Base-by-base conservation (phyloP, 2,113 vertebrate genomes). In the Xerus inauris region DNA sequence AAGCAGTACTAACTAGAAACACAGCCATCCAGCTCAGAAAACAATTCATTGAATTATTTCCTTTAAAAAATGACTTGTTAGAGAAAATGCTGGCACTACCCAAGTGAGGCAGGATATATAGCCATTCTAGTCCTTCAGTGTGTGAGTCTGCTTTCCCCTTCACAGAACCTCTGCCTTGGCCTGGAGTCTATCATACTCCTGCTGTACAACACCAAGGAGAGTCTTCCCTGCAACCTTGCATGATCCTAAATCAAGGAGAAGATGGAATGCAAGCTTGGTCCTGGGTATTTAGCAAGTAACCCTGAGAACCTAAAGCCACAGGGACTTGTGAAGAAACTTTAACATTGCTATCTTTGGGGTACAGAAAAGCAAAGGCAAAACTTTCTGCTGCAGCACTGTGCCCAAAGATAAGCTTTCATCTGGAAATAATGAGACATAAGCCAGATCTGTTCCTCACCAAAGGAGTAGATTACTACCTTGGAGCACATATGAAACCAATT, bases 341-440 rank as follows among this genome's bases (percentile, higher is more conserved):
- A 97, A 38, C 0, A 0, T 59, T 0, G 0, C 73, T 95, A 96
- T 90, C 93, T 94, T 35, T 73, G 22, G 57, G 22, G 79, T 77
- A 2, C 1, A 91, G 80, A 82, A 91, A 93, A 91, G 32, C 45
- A 89, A 90, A 84, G 24, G 47, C 17, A 88, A 69, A 87, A 5
- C 17, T 57, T 83, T 86, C 38, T 87, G 67, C 24, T 86, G 54
- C 67, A 97, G 65, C 65, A 69, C 20, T 26, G 0, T 91, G 89
- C 97, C 93, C 93, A 97, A 91, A 96, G 85, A 47, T 2, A 32
- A 0, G 16, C 73, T 95, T 32, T 77, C 93, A 16, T 96, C 51
- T 24, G 88, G 88, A 90, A 80, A 97, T 7, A 75, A 88, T 96
- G 85, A 96, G 32, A 17, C 8, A 5, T 79, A 69, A 92, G 12